phyloP scores from a whole-genome alignment of 2,888 invertebrate genomes.

The Ophioninae sp. region DNA sequence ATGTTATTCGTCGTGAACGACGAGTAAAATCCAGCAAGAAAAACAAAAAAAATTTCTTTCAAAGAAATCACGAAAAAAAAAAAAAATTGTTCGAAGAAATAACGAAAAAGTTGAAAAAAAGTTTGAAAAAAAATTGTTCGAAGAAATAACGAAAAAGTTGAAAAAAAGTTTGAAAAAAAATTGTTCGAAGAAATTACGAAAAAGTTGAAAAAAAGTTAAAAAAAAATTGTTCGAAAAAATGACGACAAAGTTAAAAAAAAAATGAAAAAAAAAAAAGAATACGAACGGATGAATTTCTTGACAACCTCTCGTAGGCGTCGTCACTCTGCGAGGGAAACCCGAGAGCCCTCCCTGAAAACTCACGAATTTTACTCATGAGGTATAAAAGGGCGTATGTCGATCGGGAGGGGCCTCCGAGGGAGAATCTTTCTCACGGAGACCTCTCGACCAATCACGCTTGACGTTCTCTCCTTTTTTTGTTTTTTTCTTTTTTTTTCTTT shows the following conservation, averaged over 20 bases:
- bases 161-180: too few relatives aligned
- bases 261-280: conserved; percentile 10
- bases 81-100: too few relatives aligned
- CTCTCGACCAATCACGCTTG: conserved; percentile 56
- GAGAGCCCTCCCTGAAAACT: conserved; percentile 20
- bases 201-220: too few relatives aligned
- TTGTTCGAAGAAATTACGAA: too few relatives aligned
- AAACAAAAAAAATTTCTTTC: too few relatives aligned
- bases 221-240: too few relatives aligned
- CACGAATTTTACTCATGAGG: neutral
- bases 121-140: too few relatives aligned
- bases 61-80: too few relatives aligned
- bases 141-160: too few relatives aligned
- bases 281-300: neutral
- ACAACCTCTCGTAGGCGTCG: conserved; percentile 40
- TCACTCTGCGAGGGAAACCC: conserved; percentile 53
- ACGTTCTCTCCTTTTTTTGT: too few relatives aligned
- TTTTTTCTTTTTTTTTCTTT: neutral
- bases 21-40: neutral
- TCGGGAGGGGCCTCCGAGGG: conserved; percentile 54
- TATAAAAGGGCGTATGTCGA: conserved; percentile 21
- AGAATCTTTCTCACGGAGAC: conserved; percentile 51
- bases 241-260: conserved; percentile 15
- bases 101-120: too few relatives aligned
- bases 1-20: too few relatives aligned